These are phyloP conservation scores for Zaprionus lineosus DNA, from an alignment of 2,888 invertebrate species.

Conservation along the genomic window DNA sequence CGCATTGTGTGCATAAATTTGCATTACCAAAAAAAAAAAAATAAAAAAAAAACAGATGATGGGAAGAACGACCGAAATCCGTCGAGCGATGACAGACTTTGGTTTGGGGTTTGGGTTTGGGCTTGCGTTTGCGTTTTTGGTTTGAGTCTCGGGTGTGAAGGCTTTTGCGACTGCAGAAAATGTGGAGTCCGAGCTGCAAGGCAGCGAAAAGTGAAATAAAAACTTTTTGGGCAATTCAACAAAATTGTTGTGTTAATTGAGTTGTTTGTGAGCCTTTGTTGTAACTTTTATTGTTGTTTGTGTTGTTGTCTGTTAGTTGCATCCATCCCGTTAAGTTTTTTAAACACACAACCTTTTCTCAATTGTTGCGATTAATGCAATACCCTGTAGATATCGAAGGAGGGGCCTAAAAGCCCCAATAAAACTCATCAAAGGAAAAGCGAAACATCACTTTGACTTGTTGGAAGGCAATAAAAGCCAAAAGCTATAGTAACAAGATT, in stretches of 20 bases:
- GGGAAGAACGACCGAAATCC: conserved; percentile 15
- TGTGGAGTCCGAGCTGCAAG: too few species aligned
- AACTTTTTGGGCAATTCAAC: conserved; percentile 30
- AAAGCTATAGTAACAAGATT: too few species aligned
- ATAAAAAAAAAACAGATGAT: too few species aligned
- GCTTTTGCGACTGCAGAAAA: too few species aligned
- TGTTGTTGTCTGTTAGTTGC: conserved; percentile 37
- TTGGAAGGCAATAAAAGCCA: too few species aligned
- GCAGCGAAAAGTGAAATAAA: conserved; percentile 16
- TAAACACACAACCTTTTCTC: conserved; percentile 18
- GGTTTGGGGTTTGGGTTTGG: too few species aligned
- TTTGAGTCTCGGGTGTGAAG: too few species aligned
- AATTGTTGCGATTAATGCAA: neutral
- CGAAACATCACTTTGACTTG: too few species aligned
- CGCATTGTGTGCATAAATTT: conserved; percentile 44
- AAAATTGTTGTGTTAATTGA: conserved; percentile 61
- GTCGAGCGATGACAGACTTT: too few species aligned
- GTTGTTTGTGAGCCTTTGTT: conserved; percentile 44
- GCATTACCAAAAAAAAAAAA: conserved; percentile 38
- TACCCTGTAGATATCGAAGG: neutral
- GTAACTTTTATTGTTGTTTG: conserved; percentile 22
- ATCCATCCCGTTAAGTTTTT: conserved; percentile 46
- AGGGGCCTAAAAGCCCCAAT: too few species aligned
- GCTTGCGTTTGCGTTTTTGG: too few species aligned
- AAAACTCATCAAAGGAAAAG: too few species aligned